Base-by-base conservation (phyloP, 2,888 invertebrate genomes). In the Colostygia pectinataria region DNA sequence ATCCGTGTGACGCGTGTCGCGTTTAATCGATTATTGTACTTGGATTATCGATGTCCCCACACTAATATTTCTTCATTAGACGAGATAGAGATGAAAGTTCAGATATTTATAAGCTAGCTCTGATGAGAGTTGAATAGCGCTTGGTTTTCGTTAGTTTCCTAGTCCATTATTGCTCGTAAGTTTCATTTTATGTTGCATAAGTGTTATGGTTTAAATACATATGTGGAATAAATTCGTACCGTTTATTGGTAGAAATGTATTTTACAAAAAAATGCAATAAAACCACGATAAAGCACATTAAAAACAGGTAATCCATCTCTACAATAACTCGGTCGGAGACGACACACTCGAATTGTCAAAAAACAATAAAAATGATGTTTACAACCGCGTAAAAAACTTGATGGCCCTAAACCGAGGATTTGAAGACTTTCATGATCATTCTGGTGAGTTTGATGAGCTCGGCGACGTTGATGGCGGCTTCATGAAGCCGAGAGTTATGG, bases 331-430 rank as follows among this genome's bases (percentile, higher is more conserved):
- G 2, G 18, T 15, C 14, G 28, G 6, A 24, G 37, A 24, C 29
- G 18, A 32, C 27, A 8, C 10, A 14, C 13, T 34, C 29, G 33
- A 33, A 50, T 54, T 44, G 45, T 50, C 45, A 53, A 45, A 53
- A 59, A 28, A 46, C 49, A 45, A 47, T 59, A 53, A 54, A 55
- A 48, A 25, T 27, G 49, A 47, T 31, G 46, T 59, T 55, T 44
- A 52, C 36, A 38, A 32, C 34, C 40, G 28, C 49, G 25, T 52
- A 32, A 32, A 47, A 47, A 44, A 5, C 42, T 45, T 9, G 45
- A 52, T 41, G 36, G 25, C 38, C 32, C 8, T 4, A 15, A 12
- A 4, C 15, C 15, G 41, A 10, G 12, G 10, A 27, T 14, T 7
- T 7, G 23, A 23, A 13, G 23, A 40, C 7, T 20, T 20, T 6